Conservation (phyloP, 2,888 invertebrate species). For the Formica aserva region DNA sequence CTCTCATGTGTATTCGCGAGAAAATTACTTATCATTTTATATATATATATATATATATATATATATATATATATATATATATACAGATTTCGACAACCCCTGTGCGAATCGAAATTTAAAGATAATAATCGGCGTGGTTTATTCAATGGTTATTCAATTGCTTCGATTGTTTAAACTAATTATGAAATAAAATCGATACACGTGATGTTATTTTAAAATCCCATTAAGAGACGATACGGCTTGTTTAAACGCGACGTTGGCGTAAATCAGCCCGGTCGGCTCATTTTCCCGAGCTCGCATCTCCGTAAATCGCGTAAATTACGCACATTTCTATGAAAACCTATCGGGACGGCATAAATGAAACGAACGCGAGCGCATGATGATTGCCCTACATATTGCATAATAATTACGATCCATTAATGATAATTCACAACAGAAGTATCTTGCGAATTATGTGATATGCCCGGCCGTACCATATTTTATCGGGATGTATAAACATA, state of each 20-base stretch:
- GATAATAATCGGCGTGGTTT: not conserved
- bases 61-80: not conserved
- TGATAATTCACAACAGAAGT: slow-evolving; percentile 44
- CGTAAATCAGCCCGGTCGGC: slow-evolving; percentile 29
- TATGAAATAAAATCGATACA: not conserved
- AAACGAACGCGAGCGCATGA: slow-evolving; percentile 39
- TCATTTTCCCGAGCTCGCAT: slow-evolving; percentile 21
- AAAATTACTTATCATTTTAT: not conserved
- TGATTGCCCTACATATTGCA: slow-evolving; percentile 50
- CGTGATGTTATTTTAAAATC: slow-evolving; percentile 32
- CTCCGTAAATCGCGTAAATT: slow-evolving; percentile 34
- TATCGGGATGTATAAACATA: not conserved
- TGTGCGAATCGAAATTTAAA: not conserved
- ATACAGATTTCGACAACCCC: too few relatives aligned
- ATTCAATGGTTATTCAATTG: not conserved
- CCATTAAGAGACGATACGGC: slow-evolving; percentile 20
- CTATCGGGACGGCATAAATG: slow-evolving; percentile 31
- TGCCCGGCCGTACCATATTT: slow-evolving; percentile 18
- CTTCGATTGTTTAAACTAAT: not conserved
- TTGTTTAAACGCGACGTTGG: slow-evolving; percentile 12
- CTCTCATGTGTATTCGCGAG: not conserved
- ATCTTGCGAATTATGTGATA: slow-evolving; percentile 6
- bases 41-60: not conserved
- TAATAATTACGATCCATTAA: slow-evolving; percentile 49
- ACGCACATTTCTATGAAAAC: slow-evolving; percentile 41